phyloP scores from a whole-genome alignment of 2,888 invertebrate species.

The Margaritifera margaritifera region DNA sequence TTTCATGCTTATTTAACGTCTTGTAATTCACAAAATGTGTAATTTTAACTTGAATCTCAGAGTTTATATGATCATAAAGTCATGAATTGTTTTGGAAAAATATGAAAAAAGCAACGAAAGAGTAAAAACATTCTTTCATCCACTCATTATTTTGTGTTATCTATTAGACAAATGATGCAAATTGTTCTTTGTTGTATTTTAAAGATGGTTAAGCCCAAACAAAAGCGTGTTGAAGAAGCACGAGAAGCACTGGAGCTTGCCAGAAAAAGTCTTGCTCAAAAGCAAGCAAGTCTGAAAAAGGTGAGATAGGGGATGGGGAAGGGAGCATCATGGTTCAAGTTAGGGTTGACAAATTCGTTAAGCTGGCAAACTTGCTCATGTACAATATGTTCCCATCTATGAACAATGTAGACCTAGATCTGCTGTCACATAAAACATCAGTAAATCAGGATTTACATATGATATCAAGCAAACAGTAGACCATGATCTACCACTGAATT shows the following conservation, averaged over 20 bases:
- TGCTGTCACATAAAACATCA: no score
- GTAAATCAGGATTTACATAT: no score
- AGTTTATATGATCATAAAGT: background rate
- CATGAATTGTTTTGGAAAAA: background rate
- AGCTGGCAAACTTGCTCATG: no score
- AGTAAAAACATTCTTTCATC: no score
- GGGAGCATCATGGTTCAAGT: background rate
- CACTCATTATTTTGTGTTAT: no score
- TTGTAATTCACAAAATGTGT: background rate
- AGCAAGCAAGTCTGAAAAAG: conserved; percentile 70
- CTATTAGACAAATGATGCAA: no score
- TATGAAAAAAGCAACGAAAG: background rate
- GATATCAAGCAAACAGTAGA: no score
- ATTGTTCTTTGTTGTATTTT: conserved; percentile 1
- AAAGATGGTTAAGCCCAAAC: conserved; percentile 73
- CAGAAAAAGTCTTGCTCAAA: conserved; percentile 65
- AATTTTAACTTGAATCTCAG: background rate
- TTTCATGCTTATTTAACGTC: background rate
- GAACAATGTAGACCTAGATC: no score
- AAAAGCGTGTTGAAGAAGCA: conserved; percentile 70
- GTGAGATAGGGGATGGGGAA: conserved; percentile 31
- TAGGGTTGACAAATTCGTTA: no score
- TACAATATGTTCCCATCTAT: no score
- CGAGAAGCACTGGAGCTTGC: conserved; percentile 70
- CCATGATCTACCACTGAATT: no score